Percentiles rank a stretch among this genome's conserved stretches.
Evolutionary conservation across 2,113 vertebrate species (phyloP).

Genomic region (Lutjanus erythropterus): DNA sequence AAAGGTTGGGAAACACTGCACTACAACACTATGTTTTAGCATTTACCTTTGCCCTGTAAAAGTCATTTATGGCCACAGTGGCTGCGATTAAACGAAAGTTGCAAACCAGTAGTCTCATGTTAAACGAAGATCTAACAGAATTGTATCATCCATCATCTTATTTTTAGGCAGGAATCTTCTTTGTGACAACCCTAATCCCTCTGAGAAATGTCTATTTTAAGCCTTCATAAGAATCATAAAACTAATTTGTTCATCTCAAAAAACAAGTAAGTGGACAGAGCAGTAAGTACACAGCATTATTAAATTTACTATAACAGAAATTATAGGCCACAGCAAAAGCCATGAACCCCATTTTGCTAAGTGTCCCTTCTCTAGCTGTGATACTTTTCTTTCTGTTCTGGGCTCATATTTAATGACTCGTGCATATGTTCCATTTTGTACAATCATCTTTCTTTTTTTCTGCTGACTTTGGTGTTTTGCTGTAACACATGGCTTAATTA

Average conservation of each 20-base stretch:
- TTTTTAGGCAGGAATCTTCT: background rate
- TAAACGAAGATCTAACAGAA: background rate
- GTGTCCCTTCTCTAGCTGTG: background rate
- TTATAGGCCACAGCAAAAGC: background rate
- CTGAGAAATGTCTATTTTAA: background rate
- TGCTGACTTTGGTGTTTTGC: conserved; percentile 42
- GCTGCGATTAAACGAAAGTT: too few species aligned
- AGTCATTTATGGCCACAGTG: too few species aligned
- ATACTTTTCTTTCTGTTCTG: conserved; percentile 23
- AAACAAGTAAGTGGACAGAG: background rate
- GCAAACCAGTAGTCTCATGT: rapidly evolving
- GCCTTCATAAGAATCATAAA: conserved; percentile 2
- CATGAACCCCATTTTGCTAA: background rate
- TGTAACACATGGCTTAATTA: conserved; percentile 43
- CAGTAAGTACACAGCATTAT: background rate
- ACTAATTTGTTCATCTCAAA: background rate
- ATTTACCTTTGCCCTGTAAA: background rate
- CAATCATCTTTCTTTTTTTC: conserved; percentile 45
- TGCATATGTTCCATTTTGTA: conserved; percentile 49
- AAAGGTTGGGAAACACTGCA: too few species aligned
- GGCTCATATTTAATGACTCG: conserved; percentile 30
- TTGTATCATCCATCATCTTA: background rate
- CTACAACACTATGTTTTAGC: background rate
- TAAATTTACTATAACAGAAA: background rate
- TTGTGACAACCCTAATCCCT: background rate